A percentile compares a stretch with the other conserved stretches of the same genome.
Evolutionary conservation across 2,888 invertebrate genomes (phyloP).

Genomic region (Therioaphis trifolii): DNA sequence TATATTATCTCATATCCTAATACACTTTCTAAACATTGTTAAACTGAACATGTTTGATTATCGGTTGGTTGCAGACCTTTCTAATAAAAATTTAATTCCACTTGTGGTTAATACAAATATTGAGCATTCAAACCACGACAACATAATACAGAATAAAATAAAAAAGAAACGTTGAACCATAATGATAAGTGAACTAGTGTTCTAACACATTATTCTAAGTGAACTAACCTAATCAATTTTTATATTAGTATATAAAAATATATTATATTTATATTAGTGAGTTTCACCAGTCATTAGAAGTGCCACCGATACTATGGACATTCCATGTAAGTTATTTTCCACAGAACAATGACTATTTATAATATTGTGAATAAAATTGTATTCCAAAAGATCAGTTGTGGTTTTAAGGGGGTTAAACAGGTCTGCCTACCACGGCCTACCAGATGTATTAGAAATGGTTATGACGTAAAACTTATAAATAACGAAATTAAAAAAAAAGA

Average conservation of each 20-base stretch:
- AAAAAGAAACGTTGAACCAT: conserved; percentile 35
- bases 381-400: too few species aligned
- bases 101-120: conserved; percentile 27
- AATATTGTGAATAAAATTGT: too few species aligned
- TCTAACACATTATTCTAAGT: too few species aligned
- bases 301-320: neutral
- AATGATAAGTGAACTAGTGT: conserved; percentile 12
- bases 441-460: too few species aligned
- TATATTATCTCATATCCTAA: neutral
- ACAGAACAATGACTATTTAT: too few species aligned
- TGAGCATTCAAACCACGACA: conserved; percentile 33
- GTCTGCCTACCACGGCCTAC: too few species aligned
- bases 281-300: neutral
- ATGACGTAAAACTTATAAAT: too few species aligned
- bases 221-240: too few species aligned
- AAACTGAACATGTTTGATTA: conserved; percentile 1
- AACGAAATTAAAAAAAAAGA: too few species aligned
- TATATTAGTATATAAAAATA: too few species aligned
- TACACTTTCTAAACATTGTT: conserved; percentile 39
- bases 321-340: too few species aligned
- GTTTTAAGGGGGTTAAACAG: too few species aligned
- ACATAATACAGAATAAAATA: conserved; percentile 8
- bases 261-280: conserved; percentile 27
- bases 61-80: conserved; percentile 36
- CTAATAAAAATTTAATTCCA: conserved; percentile 27